Evolutionary conservation across 2,797 vertebrate genomes (phyloP).

Genomic region (Smutsia temminckii): DNA sequence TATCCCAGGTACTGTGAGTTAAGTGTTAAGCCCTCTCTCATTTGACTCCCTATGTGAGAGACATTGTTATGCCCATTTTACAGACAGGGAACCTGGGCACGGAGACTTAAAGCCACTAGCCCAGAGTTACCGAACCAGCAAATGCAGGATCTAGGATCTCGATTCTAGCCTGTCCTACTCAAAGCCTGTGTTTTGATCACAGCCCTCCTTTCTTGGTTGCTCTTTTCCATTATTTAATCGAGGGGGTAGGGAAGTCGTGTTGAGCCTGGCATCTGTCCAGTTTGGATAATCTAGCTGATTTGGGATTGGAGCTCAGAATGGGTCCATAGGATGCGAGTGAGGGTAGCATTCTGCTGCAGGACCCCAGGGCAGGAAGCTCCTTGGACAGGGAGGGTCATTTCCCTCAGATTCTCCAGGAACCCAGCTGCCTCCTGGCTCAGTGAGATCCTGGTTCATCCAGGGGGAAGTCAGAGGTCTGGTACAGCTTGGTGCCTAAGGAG

Average conservation of each 20-base stretch:
- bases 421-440: neutral
- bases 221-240: neutral
- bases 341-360: neutral
- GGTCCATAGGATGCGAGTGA: neutral
- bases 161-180: neutral
- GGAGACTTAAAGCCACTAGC: conserved; percentile 1
- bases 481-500: neutral
- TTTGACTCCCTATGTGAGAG: neutral
- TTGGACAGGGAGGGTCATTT: neutral
- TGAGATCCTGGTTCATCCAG: neutral
- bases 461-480: neutral
- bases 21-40: neutral
- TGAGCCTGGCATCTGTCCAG: neutral
- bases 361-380: neutral
- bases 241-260: neutral
- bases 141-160: neutral
- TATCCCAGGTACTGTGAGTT: neutral
- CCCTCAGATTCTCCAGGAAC: neutral
- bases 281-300: neutral
- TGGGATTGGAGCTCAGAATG: neutral
- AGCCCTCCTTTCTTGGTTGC: neutral
- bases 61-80: neutral
- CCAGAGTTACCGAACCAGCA: neutral
- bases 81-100: neutral
- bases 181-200: neutral